These are phyloP conservation scores for Anguilla pacifica DNA, from an alignment of 2,797 vertebrate species.

Conservation along the genomic window DNA sequence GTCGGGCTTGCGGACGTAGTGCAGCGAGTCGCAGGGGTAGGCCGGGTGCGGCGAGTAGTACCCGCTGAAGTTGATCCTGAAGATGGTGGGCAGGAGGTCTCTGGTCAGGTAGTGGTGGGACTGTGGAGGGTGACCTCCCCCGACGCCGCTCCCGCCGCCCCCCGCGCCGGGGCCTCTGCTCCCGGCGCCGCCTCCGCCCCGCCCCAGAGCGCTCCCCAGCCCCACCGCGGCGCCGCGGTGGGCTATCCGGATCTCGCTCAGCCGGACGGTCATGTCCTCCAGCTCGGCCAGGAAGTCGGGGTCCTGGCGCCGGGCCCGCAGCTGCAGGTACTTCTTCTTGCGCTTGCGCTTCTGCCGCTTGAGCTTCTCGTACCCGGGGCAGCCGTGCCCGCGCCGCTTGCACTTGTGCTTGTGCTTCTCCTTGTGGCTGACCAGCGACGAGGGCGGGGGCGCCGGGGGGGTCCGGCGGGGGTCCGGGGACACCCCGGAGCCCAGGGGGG, in stretches of 20 bases:
- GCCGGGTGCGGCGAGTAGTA: slow-evolving; percentile 92
- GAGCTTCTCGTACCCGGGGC: slow-evolving; percentile 91
- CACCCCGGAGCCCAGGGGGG: slow-evolving; percentile 71
- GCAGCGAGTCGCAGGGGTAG: slow-evolving; percentile 94
- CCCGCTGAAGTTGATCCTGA: slow-evolving; percentile 96
- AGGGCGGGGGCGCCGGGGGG: slow-evolving; percentile 67
- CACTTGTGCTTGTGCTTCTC: slow-evolving; percentile 99
- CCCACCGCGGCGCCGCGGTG: slow-evolving; percentile 81
- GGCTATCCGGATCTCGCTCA: slow-evolving; percentile 91
- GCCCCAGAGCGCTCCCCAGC: slow-evolving; percentile 68
- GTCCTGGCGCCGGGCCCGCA: slow-evolving; percentile 86
- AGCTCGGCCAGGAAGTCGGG: slow-evolving; percentile 92
- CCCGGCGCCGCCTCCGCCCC: slow-evolving; percentile 48
- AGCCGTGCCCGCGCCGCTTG: slow-evolving; percentile 90
- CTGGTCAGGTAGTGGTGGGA: slow-evolving; percentile 92
- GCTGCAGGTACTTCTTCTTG: slow-evolving; percentile 95
- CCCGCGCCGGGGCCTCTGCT: slow-evolving; percentile 63
- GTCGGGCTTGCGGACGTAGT: slow-evolving; percentile 96
- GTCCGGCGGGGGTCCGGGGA: slow-evolving; percentile 73
- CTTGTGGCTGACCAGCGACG: slow-evolving; percentile 81
- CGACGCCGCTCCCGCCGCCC: slow-evolving; percentile 62
- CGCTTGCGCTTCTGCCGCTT: slow-evolving; percentile 97
- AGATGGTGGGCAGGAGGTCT: slow-evolving; percentile 95
- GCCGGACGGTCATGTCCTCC: slow-evolving; percentile 87
- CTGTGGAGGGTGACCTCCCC: slow-evolving; percentile 69